Percentiles rank a stretch among this genome's conserved stretches.
Conservation (phyloP, 2,888 invertebrate species). For the Drosophila meridionalis region DNA sequence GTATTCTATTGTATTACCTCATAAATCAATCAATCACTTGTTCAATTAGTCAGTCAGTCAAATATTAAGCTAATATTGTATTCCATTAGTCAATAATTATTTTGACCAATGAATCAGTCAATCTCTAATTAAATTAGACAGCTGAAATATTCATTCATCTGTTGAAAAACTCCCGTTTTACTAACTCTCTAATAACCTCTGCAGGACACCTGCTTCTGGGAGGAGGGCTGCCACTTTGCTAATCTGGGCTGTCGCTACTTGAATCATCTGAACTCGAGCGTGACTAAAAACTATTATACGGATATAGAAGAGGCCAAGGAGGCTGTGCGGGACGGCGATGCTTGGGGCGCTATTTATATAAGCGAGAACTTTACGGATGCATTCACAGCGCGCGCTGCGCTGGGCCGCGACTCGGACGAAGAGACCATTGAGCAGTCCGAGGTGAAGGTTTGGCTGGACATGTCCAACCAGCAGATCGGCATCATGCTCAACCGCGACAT, state of each 20-base stretch:
- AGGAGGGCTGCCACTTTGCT: slow-evolving; percentile 89
- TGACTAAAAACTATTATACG: slow-evolving; percentile 89
- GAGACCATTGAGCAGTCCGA: slow-evolving; percentile 95
- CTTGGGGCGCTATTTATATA: slow-evolving; percentile 96
- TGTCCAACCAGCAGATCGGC: slow-evolving; percentile 98
- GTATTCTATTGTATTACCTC: background rate
- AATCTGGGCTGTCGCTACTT: slow-evolving; percentile 93
- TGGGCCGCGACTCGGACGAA: slow-evolving; percentile 93
- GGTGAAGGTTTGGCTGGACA: slow-evolving; percentile 95
- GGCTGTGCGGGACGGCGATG: slow-evolving; percentile 91
- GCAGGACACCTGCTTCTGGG: slow-evolving; percentile 82
- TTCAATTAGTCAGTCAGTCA: background rate
- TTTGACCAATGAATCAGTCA: background rate
- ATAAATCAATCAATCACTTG: background rate
- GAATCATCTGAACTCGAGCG: slow-evolving; percentile 90
- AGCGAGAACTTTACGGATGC: slow-evolving; percentile 96
- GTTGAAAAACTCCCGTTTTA: slow-evolving; percentile 35
- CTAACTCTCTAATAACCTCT: background rate
- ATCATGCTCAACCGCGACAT: slow-evolving; percentile 94
- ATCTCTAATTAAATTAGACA: background rate
- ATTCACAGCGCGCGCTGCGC: slow-evolving; percentile 91
- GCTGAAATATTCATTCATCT: too few species aligned
- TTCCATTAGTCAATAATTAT: background rate
- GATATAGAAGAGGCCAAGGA: slow-evolving; percentile 88
- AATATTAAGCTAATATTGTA: background rate